These are phyloP conservation scores for Malurus cyaneus DNA, from an alignment of 2,113 vertebrate species.

Conservation along the genomic window DNA sequence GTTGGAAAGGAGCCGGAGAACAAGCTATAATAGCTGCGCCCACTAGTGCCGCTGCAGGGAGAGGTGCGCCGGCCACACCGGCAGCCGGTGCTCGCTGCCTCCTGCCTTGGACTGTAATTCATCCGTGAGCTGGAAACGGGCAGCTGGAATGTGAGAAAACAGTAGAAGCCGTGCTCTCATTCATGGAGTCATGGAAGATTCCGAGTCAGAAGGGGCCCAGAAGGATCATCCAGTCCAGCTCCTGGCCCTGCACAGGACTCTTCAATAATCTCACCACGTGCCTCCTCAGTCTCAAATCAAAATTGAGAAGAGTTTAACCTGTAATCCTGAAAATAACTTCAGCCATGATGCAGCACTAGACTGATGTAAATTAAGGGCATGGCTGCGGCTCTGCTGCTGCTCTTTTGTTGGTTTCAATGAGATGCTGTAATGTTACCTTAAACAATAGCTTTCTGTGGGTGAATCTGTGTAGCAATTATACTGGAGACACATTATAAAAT, in stretches of 20 bases:
- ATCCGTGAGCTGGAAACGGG: background rate
- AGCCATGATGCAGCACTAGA: background rate
- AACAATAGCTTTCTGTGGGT: slow-evolving; percentile 39
- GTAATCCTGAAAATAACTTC: background rate
- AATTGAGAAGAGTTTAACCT: background rate
- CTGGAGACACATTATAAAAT: background rate
- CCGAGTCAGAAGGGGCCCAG: background rate
- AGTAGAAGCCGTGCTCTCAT: background rate
- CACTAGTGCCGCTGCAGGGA: background rate
- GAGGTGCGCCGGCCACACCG: background rate
- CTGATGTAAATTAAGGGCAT: background rate
- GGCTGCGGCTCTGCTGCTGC: background rate
- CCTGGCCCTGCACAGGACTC: no score
- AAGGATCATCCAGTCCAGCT: background rate
- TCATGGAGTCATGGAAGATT: background rate
- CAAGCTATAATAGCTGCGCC: background rate
- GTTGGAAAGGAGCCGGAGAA: background rate
- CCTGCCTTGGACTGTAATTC: background rate
- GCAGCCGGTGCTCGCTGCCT: background rate
- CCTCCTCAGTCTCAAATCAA: background rate
- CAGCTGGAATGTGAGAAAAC: background rate
- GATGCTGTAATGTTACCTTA: background rate
- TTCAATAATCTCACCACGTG: background rate
- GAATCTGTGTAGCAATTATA: background rate
- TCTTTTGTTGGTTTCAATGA: background rate